Percentiles rank a stretch among this genome's conserved stretches.
Evolutionary conservation across 2,888 invertebrate genomes (phyloP).

Genomic region (Crossocerus cetratus): DNA sequence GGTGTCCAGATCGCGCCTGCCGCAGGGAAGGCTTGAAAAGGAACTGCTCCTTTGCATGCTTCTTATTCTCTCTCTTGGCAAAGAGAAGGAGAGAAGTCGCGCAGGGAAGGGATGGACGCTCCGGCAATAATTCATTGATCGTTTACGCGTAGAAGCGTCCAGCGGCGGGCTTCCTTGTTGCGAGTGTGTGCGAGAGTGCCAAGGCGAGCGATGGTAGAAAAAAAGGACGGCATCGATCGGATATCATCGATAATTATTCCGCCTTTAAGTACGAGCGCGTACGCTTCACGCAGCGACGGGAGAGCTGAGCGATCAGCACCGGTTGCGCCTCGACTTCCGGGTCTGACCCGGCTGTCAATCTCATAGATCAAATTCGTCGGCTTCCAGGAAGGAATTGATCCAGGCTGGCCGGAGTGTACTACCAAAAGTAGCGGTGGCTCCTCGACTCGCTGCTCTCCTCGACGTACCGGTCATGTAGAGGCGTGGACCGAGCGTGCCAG

Average conservation of each 20-base stretch:
- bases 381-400: conserved; percentile 64
- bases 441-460: conserved; percentile 29
- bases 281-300: conserved; percentile 7
- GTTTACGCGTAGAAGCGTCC: background rate
- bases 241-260: conserved; percentile 43
- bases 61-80: conserved; percentile 12
- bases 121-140: conserved; percentile 10
- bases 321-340: conserved; percentile 61
- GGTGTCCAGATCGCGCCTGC: conserved; percentile 20
- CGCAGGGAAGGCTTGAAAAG: background rate
- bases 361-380: conserved; percentile 53
- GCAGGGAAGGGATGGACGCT: background rate
- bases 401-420: conserved; percentile 4
- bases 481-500: conserved; percentile 43
- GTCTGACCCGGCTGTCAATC: conserved; percentile 48
- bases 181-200: background rate
- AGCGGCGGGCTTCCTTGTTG: conserved; percentile 6
- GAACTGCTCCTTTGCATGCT: background rate
- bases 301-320: conserved; percentile 32
- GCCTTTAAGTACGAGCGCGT: conserved; percentile 12
- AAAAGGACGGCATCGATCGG: conserved; percentile 20
- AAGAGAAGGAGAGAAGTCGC: conserved; percentile 1
- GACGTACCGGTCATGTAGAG: conserved; percentile 13
- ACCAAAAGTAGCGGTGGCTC: conserved; percentile 5
- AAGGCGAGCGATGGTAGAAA: background rate